These are phyloP conservation scores for Pyrgilauda ruficollis DNA, from an alignment of 2,113 vertebrate species.

Conservation along the genomic window DNA sequence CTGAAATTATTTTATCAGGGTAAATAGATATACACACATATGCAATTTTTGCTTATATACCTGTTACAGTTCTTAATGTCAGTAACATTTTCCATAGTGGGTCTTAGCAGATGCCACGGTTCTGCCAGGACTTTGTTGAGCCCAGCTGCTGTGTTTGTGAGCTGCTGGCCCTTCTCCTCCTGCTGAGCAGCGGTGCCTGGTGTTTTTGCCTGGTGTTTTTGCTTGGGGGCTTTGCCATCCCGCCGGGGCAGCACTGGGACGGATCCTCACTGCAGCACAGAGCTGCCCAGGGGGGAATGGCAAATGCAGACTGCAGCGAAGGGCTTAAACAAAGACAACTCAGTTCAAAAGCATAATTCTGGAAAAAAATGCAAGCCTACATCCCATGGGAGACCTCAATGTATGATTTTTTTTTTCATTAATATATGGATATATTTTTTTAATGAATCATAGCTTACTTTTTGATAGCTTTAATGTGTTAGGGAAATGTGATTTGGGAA, in stretches of 20 bases:
- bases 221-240: neutral
- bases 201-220: neutral
- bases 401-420: neutral
- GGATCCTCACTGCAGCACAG: neutral
- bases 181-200: neutral
- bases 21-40: accelerated
- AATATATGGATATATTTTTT: neutral
- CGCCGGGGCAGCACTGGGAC: accelerated
- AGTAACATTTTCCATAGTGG: neutral
- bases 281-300: neutral
- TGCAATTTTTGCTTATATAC: neutral
- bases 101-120: neutral
- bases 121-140: neutral
- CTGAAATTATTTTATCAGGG: neutral
- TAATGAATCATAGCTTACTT: neutral
- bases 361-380: neutral
- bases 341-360: neutral
- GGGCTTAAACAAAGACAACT: neutral
- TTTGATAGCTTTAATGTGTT: neutral
- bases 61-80: neutral
- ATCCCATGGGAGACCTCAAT: neutral
- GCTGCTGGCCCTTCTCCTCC: neutral
- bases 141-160: neutral
- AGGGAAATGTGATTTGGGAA: neutral
- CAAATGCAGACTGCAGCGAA: neutral